Base-by-base conservation (phyloP, 2,888 invertebrate species). In the Tetheella fluctuosa region DNA sequence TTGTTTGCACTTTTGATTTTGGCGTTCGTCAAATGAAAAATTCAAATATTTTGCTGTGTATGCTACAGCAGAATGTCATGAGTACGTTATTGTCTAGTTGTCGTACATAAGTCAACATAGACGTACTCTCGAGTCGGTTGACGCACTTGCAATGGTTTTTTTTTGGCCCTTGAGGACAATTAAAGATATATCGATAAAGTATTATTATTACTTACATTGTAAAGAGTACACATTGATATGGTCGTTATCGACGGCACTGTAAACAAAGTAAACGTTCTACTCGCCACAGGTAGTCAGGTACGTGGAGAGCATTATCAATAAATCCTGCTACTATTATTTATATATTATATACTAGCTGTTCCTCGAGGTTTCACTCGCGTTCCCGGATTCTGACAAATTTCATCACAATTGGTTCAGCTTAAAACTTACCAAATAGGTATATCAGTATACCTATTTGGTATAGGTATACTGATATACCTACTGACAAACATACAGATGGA, bases 11-110 rank as follows among this genome's bases (percentile, higher is more conserved):
- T 59, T 15, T 8, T 48, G 58, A 54, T 61, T 39, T 60, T 12
- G 73, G 64, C 69, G 67, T 79, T 80, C 74, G 88, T 91, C 90
- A 91, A 91, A 91, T 90, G 61, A 88, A 90, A 65, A 90, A 90
- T 65, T 90, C 86, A 64, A 83, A 90, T 73, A 88, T 81, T 82
- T 90, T 80, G 77, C 83, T 82, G 82, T 83, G 80, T 71, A 80
- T 81, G 23, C 55, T 55, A 79, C 85, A 83, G 81, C 83, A 79
- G 62, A 84, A 79, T 70, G 75, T 78, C 89, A 90, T 88, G 82
- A 77, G 84, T 63, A 75, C 61, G 54, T 62, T 64, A 64, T 69
- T 63, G 56, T 59, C 69, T 59, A 66, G 68, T 60, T 65, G 52
- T 34, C 60, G 64, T 59, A 63, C 71, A 76, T 76, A 64, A 65